A percentile compares a stretch with the other conserved stretches of the same genome.
Evolutionary conservation across 2,797 vertebrate genomes (phyloP).

Genomic region (Toxotes lorentzi): DNA sequence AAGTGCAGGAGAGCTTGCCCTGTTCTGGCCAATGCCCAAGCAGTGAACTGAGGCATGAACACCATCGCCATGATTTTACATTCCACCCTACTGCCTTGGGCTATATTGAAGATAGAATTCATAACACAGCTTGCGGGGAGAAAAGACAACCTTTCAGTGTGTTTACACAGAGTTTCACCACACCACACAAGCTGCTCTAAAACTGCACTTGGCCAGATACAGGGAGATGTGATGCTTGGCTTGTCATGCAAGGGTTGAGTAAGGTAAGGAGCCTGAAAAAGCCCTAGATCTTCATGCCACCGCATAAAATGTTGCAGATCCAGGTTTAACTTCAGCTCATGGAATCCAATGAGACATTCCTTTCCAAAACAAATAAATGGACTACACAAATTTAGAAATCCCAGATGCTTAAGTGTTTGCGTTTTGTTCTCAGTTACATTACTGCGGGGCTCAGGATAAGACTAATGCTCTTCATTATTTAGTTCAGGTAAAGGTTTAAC

Average conservation of each 20-base stretch:
- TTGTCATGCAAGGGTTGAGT: slow-evolving; percentile 50
- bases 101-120: slow-evolving; percentile 78
- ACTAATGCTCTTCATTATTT: neutral
- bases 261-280: slow-evolving; percentile 31
- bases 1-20: slow-evolving; percentile 57
- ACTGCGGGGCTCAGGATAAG: too few relatives aligned
- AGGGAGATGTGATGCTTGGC: slow-evolving; percentile 49
- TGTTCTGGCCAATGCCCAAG: slow-evolving; percentile 69
- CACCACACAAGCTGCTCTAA: slow-evolving; percentile 40
- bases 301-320: slow-evolving; percentile 19
- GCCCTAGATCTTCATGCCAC: neutral
- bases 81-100: slow-evolving; percentile 71
- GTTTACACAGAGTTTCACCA: slow-evolving; percentile 59
- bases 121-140: slow-evolving; percentile 54
- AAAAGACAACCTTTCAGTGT: slow-evolving; percentile 41
- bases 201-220: slow-evolving; percentile 38
- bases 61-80: slow-evolving; percentile 73
- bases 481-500: neutral
- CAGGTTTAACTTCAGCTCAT: slow-evolving; percentile 5
- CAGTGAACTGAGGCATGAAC: slow-evolving; percentile 68
- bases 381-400: neutral
- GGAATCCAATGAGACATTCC: slow-evolving; percentile 10
- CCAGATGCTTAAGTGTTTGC: neutral
- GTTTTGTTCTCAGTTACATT: slow-evolving; percentile 3
- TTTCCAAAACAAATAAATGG: slow-evolving; percentile 10